phyloP scores from a whole-genome alignment of 2,797 vertebrate genomes.

The Syncerus caffer region DNA sequence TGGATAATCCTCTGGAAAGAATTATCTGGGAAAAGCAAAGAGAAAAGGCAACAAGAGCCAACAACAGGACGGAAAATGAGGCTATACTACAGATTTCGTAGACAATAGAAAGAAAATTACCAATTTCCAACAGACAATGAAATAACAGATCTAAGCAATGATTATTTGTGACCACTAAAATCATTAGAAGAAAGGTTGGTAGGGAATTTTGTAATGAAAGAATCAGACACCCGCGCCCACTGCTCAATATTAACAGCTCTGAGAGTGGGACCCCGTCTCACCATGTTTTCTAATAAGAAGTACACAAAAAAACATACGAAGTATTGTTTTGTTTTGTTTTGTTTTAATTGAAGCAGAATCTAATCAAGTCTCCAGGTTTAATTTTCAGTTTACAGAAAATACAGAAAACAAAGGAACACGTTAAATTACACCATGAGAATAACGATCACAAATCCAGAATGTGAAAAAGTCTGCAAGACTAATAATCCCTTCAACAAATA shows the following conservation, averaged over 20 bases:
- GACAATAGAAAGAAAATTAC: background rate
- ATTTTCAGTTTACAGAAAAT: constrained; percentile 3
- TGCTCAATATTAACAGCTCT: background rate
- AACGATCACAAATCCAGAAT: background rate
- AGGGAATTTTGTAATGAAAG: background rate
- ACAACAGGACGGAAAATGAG: background rate
- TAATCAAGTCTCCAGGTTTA: background rate
- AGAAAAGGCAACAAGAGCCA: background rate
- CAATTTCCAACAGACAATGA: background rate
- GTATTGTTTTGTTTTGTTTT: too few species aligned
- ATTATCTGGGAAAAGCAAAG: background rate
- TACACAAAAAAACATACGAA: background rate
- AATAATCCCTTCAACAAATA: constrained; percentile 10
- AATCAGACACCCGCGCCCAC: background rate
- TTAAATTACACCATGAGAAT: background rate
- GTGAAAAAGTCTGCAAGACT: background rate
- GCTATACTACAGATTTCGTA: background rate
- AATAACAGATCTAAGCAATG: background rate
- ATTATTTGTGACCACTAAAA: background rate
- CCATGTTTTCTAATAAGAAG: background rate
- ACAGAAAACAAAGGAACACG: background rate
- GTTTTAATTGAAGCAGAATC: background rate
- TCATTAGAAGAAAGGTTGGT: background rate
- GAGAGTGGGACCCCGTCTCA: background rate
- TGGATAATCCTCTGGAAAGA: background rate